Conservation (phyloP, 2,113 vertebrate species). For the Vombatus ursinus region DNA sequence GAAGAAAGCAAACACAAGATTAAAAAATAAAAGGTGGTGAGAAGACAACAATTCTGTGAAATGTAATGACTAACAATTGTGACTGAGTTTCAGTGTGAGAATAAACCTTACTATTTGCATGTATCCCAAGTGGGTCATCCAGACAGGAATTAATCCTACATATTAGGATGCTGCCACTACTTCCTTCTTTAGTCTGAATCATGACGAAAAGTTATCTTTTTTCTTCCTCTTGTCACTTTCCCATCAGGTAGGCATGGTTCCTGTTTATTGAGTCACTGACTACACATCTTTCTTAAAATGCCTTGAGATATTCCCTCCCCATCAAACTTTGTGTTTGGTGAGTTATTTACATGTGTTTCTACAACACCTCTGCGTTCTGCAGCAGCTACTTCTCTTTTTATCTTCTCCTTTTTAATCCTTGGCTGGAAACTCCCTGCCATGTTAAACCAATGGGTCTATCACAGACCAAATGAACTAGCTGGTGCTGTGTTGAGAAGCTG, state of each 20-base stretch:
- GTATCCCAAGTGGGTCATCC: rapidly evolving
- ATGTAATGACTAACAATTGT: neutral
- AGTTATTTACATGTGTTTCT: neutral
- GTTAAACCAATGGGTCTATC: neutral
- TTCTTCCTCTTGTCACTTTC: neutral
- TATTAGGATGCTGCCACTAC: neutral
- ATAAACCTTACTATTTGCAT: neutral
- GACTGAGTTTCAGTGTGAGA: neutral
- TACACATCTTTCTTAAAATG: neutral
- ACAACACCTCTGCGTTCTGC: neutral
- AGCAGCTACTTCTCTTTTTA: neutral
- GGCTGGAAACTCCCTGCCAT: neutral
- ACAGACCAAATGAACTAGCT: slow-evolving; percentile 46
- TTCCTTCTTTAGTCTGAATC: neutral
- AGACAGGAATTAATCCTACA: neutral
- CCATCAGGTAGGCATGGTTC: neutral
- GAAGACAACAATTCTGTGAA: neutral
- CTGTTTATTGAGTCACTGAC: neutral
- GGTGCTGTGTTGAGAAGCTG: neutral
- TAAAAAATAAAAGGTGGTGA: slow-evolving; percentile 25
- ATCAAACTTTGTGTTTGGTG: neutral
- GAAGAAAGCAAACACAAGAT: slow-evolving; percentile 4
- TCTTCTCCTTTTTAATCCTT: neutral
- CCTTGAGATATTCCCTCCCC: neutral
- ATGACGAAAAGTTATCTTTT: neutral